Conservation (phyloP, 2,797 vertebrate genomes). For the Protonibea diacanthus region DNA sequence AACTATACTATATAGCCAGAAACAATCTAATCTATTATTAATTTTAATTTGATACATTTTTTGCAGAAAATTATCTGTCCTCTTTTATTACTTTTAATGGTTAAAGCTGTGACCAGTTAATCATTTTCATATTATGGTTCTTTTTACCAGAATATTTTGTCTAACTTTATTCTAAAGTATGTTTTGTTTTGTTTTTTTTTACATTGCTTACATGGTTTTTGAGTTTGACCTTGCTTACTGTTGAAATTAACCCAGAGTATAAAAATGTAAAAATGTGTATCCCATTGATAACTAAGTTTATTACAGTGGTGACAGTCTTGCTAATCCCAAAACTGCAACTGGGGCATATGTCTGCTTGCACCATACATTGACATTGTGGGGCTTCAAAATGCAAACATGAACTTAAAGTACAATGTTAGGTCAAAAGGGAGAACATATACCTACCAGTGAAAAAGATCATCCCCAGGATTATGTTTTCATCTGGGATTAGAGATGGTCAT, state of each 20-base stretch:
- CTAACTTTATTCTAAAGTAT: background rate
- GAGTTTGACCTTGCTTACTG: background rate
- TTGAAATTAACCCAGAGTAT: background rate
- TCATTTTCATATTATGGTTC: background rate
- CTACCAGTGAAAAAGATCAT: slow-evolving; percentile 76
- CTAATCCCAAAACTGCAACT: background rate
- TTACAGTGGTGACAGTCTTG: background rate
- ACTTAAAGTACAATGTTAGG: slow-evolving; percentile 44
- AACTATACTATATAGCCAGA: background rate
- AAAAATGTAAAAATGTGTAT: background rate
- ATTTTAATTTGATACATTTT: background rate
- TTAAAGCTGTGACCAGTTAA: background rate
- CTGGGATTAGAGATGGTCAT: slow-evolving; percentile 83
- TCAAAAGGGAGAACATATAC: slow-evolving; percentile 50
- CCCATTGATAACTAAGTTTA: background rate
- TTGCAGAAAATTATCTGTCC: background rate
- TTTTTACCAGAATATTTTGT: background rate
- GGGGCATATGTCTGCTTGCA: background rate
- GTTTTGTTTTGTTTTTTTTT: background rate
- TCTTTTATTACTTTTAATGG: background rate
- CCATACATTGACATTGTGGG: background rate
- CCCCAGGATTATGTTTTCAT: slow-evolving; percentile 86
- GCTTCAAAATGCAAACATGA: slow-evolving; percentile 39
- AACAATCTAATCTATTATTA: background rate
- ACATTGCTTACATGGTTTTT: background rate